Conservation (phyloP, 2,113 vertebrate genomes). For the Hassar affinis region DNA sequence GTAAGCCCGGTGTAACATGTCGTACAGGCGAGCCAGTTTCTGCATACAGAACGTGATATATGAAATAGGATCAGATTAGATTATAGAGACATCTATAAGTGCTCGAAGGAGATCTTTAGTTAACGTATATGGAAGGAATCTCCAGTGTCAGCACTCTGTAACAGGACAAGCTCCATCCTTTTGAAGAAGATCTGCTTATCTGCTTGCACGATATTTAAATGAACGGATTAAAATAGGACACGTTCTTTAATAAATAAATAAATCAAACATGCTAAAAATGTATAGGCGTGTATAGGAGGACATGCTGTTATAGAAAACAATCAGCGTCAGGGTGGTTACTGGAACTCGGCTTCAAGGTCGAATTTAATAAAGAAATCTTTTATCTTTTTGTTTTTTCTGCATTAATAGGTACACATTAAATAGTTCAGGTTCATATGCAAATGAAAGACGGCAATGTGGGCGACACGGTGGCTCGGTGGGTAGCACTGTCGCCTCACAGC, state of each 20-base stretch:
- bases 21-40: constrained; percentile 95
- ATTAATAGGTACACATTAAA: too few relatives aligned
- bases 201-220: too few relatives aligned
- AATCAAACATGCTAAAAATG: too few relatives aligned
- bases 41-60: constrained; percentile 58
- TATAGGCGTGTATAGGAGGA: too few relatives aligned
- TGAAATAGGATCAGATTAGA: too few relatives aligned
- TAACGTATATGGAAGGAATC: not conserved
- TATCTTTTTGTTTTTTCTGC: too few relatives aligned
- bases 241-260: not conserved
- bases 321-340: not conserved
- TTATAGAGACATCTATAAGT: not conserved
- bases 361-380: too few relatives aligned
- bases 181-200: too few relatives aligned
- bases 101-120: not conserved
- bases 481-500: too few relatives aligned
- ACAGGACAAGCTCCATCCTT: not conserved
- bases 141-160: not conserved
- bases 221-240: not conserved
- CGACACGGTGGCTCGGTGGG: too few relatives aligned
- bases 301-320: not conserved
- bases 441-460: too few relatives aligned
- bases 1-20: constrained; percentile 92
- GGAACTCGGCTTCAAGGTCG: not conserved
- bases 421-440: too few relatives aligned